Base-by-base conservation (phyloP, 2,113 vertebrate genomes). In the Zapornia atra region DNA sequence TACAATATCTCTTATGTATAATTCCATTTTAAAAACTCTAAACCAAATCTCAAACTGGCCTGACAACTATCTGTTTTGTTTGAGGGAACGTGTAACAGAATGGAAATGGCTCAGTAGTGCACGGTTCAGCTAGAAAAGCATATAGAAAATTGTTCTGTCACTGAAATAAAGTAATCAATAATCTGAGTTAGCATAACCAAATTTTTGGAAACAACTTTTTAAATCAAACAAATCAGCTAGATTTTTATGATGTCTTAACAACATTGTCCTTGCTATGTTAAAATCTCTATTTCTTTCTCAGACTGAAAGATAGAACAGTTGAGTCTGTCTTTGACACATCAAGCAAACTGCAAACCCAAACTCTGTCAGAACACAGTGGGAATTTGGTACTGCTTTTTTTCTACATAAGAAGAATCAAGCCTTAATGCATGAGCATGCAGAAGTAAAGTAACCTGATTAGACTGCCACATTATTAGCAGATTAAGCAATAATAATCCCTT, bases 401-500 rank as follows among this genome's bases (percentile, higher is more conserved):
- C 51, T 57, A 15, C 2, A 2, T 29, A 86, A 82, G 24, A 80
- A 82, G 26, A 80, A 94, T 73, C 46, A 81, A 81, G 33, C 18
- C 53, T 53, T 70, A 83, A 83, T 24, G 33, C 51, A 92, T 44
- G 51, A 93, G 76, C 75, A 86, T 24, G 86, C 61, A 90, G 46
- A 94, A 90, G 38, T 50, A 90, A 92, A 71, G 31, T 59, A 94
- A 93, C 88, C 65, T 91, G 61, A 90, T 88, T 94, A 92, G 33
- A 68, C 53, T 29, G 33, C 65, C 76, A 86, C 76, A 60, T 93
- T 92, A 90, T 64, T 86, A 94, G 56, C 76, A 83, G 83, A 95
- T 90, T 88, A 94, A 90, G 90, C 57, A 93, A 66, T 84, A 94
- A 78, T 87, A 95, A 96, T 90, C 92, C 81, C 53, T 78, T 79